phyloP scores from a whole-genome alignment of 2,113 vertebrate species.

The Menura novaehollandiae region DNA sequence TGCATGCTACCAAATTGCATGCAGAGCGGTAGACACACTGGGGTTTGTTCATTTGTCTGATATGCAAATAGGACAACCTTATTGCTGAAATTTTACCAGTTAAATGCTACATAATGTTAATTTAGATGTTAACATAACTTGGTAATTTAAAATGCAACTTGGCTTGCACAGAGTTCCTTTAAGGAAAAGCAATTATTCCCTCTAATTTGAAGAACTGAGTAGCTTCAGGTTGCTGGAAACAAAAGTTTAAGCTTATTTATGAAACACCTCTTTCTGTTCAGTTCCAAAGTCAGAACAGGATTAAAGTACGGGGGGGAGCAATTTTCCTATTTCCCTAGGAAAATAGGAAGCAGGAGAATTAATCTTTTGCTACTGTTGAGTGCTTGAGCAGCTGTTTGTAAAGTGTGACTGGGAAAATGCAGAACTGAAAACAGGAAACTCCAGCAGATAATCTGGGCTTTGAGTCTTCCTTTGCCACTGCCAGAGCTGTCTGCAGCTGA shows the following conservation, averaged over 20 bases:
- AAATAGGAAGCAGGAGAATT: background rate
- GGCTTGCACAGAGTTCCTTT: background rate
- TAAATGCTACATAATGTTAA: background rate
- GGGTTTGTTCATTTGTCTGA: background rate
- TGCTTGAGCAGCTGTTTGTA: background rate
- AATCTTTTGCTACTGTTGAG: background rate
- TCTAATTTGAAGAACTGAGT: background rate
- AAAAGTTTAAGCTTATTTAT: background rate
- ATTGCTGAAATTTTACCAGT: background rate
- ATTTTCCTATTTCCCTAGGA: background rate
- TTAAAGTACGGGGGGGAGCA: background rate
- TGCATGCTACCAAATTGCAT: background rate
- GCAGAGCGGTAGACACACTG: rapidly evolving
- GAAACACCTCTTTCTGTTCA: background rate
- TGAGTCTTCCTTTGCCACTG: no score
- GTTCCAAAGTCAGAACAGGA: background rate
- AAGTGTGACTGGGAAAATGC: background rate
- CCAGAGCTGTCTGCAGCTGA: background rate
- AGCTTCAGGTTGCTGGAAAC: background rate
- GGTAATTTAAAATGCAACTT: background rate
- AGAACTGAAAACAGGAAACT: background rate
- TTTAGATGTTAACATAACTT: background rate
- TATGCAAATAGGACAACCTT: background rate
- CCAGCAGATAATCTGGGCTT: background rate
- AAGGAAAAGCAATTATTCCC: background rate